Conservation (phyloP, 2,888 invertebrate genomes). For the Sympetrum striolatum region DNA sequence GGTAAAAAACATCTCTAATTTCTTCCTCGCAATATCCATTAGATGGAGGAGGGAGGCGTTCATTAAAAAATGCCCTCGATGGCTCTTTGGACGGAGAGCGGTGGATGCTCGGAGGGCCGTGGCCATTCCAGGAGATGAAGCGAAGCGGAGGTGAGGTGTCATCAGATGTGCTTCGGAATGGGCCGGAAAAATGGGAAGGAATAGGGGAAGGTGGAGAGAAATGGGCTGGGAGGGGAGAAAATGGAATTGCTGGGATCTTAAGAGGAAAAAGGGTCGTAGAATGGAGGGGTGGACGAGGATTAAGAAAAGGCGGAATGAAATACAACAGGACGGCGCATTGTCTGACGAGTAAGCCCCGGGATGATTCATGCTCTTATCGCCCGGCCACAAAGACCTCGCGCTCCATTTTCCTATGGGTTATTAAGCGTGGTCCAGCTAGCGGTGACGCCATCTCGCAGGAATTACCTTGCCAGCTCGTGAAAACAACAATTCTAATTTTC, state of each 20-base stretch:
- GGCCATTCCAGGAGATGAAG: slow-evolving; percentile 27
- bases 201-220: background rate
- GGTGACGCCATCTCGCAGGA: background rate
- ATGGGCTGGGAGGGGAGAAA: background rate
- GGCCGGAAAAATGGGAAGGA: slow-evolving; percentile 20
- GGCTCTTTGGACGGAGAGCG: background rate
- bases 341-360: background rate
- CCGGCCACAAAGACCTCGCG: background rate
- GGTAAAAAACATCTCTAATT: background rate
- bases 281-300: background rate
- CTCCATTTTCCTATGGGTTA: background rate
- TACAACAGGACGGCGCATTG: background rate
- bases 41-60: background rate
- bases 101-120: background rate
- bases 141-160: slow-evolving; percentile 28
- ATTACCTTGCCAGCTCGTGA: background rate
- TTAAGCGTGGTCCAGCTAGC: background rate
- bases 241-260: slow-evolving; percentile 25
- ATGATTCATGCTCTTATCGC: background rate
- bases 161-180: slow-evolving; percentile 38
- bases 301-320: slow-evolving; percentile 2
- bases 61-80: background rate
- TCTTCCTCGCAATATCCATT: background rate
- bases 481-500: background rate
- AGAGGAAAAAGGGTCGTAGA: background rate